These are phyloP conservation scores for Gymnocheta viridis DNA, from an alignment of 2,888 invertebrate genomes.

Conservation along the genomic window DNA sequence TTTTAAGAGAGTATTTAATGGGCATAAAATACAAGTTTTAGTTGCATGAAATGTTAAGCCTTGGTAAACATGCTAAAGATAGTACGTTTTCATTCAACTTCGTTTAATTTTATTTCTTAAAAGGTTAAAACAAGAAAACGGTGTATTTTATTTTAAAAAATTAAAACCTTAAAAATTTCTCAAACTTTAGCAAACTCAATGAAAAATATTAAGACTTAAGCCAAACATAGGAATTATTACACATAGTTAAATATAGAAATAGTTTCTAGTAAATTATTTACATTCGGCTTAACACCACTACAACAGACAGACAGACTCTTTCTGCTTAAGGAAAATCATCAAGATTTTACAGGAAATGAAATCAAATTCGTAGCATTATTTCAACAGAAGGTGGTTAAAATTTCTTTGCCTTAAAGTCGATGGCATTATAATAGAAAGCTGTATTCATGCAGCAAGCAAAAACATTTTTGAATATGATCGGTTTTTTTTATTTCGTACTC, in stretches of 20 bases:
- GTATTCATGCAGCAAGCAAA: too few relatives aligned
- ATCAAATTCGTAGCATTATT: conserved; percentile 2
- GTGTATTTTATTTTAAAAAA: too few relatives aligned
- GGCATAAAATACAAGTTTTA: too few relatives aligned
- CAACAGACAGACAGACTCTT: background rate
- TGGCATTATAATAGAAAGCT: too few relatives aligned
- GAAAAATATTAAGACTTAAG: background rate
- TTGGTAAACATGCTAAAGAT: too few relatives aligned
- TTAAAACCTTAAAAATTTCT: background rate
- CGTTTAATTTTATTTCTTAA: background rate
- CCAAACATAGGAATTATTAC: conserved; percentile 6
- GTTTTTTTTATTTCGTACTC: too few relatives aligned
- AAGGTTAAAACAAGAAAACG: background rate
- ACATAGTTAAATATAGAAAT: too few relatives aligned
- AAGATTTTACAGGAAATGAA: background rate
- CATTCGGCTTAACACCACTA: conserved; percentile 28
- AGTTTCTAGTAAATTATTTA: conserved; percentile 37
- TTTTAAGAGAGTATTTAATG: too few relatives aligned
- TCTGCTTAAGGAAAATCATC: background rate
- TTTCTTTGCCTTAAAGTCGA: background rate
- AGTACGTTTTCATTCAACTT: too few relatives aligned
- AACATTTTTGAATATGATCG: too few relatives aligned
- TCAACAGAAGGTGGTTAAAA: background rate
- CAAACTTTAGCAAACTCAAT: background rate
- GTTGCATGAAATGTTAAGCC: too few relatives aligned